Evolutionary conservation across 1,140 invertebrate genomes (phyloP).

Genomic region (Dendroctonus valens): DNA sequence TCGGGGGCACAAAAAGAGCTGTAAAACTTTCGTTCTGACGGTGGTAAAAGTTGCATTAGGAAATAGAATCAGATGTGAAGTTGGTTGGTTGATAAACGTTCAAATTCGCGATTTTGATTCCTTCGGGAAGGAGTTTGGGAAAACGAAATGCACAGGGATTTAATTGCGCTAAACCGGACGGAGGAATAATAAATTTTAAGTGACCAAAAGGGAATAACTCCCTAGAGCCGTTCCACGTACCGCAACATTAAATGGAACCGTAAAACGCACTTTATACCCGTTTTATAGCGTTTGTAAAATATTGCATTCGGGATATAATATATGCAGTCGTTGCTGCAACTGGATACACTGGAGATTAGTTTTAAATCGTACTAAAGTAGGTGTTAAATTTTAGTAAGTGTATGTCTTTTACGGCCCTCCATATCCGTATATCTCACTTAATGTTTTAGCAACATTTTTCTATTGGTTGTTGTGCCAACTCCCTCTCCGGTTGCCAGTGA

Average conservation of each 20-base stretch:
- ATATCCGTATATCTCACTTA: background rate
- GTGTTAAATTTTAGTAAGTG: conserved; percentile 25
- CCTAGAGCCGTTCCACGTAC: conserved; percentile 46
- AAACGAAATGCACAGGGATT: conserved; percentile 32
- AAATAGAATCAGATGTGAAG: too few relatives aligned
- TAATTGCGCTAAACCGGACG: conserved; percentile 49
- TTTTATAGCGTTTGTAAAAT: conserved; percentile 53
- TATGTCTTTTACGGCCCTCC: background rate
- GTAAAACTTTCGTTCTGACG: too few relatives aligned
- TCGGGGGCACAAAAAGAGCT: too few relatives aligned
- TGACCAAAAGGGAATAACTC: conserved; percentile 47
- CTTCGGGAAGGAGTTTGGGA: too few relatives aligned
- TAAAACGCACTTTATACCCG: conserved; percentile 52
- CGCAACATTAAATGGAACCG: conserved; percentile 51
- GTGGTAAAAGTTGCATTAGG: too few relatives aligned
- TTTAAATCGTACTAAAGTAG: conserved; percentile 22
- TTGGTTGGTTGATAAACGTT: too few relatives aligned
- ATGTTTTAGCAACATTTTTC: background rate
- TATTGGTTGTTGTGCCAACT: background rate
- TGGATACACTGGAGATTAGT: conserved; percentile 25
- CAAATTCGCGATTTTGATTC: too few relatives aligned
- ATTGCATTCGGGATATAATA: conserved; percentile 52
- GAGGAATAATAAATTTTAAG: conserved; percentile 52
- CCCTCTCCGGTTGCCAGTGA: conserved; percentile 10
- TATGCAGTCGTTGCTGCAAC: conserved; percentile 47